A percentile compares a stretch with the other conserved stretches of the same genome.
Evolutionary conservation across 2,797 vertebrate species (phyloP).

Genomic region (Anabacerthia variegaticeps): DNA sequence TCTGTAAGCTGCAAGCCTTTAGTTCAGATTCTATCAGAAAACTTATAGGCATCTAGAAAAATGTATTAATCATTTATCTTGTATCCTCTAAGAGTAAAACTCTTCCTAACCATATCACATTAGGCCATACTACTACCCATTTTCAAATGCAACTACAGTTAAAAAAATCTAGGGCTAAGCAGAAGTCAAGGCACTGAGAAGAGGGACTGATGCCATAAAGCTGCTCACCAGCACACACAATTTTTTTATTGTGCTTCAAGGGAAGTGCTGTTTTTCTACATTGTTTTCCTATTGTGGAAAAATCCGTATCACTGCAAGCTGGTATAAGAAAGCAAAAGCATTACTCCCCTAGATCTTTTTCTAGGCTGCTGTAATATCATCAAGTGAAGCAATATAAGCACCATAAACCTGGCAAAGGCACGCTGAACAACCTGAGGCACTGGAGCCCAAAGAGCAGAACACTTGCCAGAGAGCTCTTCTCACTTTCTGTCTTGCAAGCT

Average conservation of each 20-base stretch:
- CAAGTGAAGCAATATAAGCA: not conserved
- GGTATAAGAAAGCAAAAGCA: not conserved
- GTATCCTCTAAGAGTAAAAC: not conserved
- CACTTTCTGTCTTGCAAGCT: not conserved
- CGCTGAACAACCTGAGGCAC: not conserved
- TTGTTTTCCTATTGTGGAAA: not conserved
- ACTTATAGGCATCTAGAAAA: not conserved
- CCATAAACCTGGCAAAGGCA: not conserved
- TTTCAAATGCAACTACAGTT: not conserved
- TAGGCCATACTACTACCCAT: not conserved
- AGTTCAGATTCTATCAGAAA: not conserved
- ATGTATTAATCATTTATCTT: not conserved
- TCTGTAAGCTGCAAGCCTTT: not conserved
- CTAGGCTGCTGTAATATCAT: not conserved
- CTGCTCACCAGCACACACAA: not conserved
- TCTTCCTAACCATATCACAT: not conserved
- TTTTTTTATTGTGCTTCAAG: not conserved
- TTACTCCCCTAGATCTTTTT: not conserved
- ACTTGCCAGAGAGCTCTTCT: not conserved
- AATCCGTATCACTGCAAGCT: not conserved
- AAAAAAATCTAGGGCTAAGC: not conserved
- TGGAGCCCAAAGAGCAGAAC: not conserved
- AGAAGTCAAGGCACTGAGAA: not conserved
- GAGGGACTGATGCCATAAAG: not conserved
- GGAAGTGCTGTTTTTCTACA: not conserved